Evolutionary conservation across 2,113 vertebrate genomes (phyloP).

Genomic region (Tragelaphus imberbis): DNA sequence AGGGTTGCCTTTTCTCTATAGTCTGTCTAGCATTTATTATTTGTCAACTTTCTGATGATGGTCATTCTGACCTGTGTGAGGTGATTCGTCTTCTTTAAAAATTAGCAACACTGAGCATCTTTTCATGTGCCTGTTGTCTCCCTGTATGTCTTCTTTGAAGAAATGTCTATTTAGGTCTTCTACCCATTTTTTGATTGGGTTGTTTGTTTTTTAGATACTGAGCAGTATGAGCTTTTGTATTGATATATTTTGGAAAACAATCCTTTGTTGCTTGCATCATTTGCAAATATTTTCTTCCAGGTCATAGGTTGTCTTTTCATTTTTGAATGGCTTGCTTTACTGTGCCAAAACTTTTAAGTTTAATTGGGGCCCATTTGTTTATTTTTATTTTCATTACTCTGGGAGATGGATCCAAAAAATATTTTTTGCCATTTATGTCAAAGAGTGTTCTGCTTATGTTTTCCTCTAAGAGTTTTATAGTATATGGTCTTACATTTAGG

Average conservation of each 20-base stretch:
- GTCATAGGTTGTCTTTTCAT: not conserved
- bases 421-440: not conserved
- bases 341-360: not conserved
- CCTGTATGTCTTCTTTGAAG: not conserved
- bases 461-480: not conserved
- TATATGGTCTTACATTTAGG: not conserved
- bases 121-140: not conserved
- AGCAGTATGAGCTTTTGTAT: not conserved
- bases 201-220: not conserved
- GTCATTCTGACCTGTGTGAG: not conserved
- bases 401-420: not conserved
- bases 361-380: not conserved
- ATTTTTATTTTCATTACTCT: not conserved
- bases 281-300: not conserved
- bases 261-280: not conserved
- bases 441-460: not conserved
- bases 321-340: not conserved
- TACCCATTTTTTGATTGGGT: not conserved
- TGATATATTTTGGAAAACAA: not conserved
- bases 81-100: not conserved
- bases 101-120: not conserved
- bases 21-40: not conserved
- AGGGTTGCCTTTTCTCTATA: not conserved
- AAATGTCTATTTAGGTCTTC: not conserved
- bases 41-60: not conserved